Evolutionary conservation across 2,113 vertebrate species (phyloP), one percentile per base, ranked within the genome.

Genomic region (Fregata magnificens): DNA sequence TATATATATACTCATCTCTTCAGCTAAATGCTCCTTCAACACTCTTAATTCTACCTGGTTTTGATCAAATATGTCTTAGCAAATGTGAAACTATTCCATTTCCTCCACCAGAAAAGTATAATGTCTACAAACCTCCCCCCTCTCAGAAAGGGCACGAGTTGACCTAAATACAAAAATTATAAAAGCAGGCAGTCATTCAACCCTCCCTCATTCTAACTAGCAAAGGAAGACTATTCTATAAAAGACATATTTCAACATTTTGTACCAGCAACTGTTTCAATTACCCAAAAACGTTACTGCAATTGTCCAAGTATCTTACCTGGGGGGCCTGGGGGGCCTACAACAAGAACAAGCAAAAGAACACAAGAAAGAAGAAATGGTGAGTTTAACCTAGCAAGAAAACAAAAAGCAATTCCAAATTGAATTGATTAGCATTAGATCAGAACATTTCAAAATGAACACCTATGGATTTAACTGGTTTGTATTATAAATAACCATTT

Each of bases 291-390:
- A 32, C 4, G 11, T 61, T 63, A 55, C 29, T 70, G 59, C 42
- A 77, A 9, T 55, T 80, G 52, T 59, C 45, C 56, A 45, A 22
- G 26, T 45, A 16, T 72, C 98, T 98, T 97, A 99, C 99, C 99
- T 98, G 99, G 98, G 11, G 98, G 98, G 79, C 99, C 99, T 15
- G 99, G 99, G 13, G 99, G 99, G 44, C 99, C 99, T 99, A 92
- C 40, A 98, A 97, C 25, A 95, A 47, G 96, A 96, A 67, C 32
- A 79, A 78, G 76, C 70, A 69, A 82, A 58, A 22, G 74, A 81
- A 90, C 6, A 80, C 5, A 92, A 62, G 25, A 81, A 86, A 92
- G 38, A 92, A 82, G 24, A 84, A 90, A 69, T 16, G 0, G 14
- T 91, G 62, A 94, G 50, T 78, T 92, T 71, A 73, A 58, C 20